phyloP scores from a whole-genome alignment of 92 coral and sea anemone genomes.

The Nematostella vectensis region DNA sequence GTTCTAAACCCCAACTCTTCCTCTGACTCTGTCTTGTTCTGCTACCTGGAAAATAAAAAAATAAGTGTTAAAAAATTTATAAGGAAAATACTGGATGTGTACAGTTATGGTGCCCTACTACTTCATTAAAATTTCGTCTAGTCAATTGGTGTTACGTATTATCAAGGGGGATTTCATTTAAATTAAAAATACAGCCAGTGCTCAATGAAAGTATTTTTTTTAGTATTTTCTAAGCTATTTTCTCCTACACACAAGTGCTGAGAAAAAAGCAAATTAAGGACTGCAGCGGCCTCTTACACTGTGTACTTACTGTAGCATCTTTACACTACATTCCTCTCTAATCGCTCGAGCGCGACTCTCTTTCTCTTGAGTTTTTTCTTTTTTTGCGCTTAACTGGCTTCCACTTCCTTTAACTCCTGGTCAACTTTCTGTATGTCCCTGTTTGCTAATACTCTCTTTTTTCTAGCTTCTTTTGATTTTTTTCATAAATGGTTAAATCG shows the following conservation, averaged over 20 bases:
- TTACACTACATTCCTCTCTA: not conserved
- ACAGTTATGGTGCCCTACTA: not conserved
- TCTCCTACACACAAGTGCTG: too few relatives aligned
- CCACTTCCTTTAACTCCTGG: not conserved
- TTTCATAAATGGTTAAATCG: slow-evolving; percentile 23
- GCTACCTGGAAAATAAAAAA: slow-evolving; percentile 35
- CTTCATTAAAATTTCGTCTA: too few relatives aligned
- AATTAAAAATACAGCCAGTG: not conserved
- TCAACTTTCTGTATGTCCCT: not conserved
- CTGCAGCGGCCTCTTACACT: not conserved
- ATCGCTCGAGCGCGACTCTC: not conserved
- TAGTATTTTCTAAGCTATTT: too few relatives aligned
- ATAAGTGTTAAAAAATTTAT: slow-evolving; percentile 5
- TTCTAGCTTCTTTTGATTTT: slow-evolving; percentile 17
- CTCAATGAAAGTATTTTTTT: not conserved
- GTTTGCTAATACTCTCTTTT: slow-evolving; percentile 7
- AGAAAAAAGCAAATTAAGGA: too few relatives aligned
- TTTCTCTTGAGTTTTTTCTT: not conserved
- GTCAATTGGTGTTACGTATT: too few relatives aligned
- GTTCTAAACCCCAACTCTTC: not conserved
- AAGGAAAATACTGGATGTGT: not conserved
- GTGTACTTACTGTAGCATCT: not conserved
- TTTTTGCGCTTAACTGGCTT: not conserved
- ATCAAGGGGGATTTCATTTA: not conserved
- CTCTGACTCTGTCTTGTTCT: slow-evolving; percentile 15